phyloP scores from a whole-genome alignment of 2,113 vertebrate genomes.

The Leucopsar rothschildi region DNA sequence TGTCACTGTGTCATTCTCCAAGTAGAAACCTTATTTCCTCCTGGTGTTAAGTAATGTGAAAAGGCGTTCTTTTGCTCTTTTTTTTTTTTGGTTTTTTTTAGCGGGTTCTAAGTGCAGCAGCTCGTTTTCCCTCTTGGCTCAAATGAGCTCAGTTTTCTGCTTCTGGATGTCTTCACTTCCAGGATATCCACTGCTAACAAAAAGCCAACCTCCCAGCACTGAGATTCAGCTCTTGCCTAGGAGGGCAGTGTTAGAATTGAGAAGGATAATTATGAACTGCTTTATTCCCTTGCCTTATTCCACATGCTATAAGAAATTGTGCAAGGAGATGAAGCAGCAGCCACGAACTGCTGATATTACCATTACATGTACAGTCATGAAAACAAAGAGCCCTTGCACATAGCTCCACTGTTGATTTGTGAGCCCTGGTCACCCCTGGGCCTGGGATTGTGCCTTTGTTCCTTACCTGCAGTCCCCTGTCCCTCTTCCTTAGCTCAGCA shows the following conservation, averaged over 20 bases:
- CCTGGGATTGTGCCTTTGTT: not conserved
- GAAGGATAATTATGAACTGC: not conserved
- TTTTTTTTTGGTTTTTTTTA: no score
- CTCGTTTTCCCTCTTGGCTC: not conserved
- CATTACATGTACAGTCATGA: not conserved
- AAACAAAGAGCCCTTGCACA: not conserved
- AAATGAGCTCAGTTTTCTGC: not conserved
- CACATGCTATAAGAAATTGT: not conserved
- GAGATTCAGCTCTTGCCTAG: not conserved
- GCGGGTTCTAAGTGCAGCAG: not conserved
- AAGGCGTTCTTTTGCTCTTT: not conserved
- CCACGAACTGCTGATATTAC: not conserved
- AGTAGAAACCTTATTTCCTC: not conserved
- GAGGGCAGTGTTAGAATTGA: not conserved
- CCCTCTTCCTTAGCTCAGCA: not conserved
- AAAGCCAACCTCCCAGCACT: not conserved
- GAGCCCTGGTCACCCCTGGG: not conserved
- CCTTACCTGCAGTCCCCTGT: not conserved
- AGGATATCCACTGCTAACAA: not conserved
- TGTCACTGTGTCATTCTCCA: accelerated
- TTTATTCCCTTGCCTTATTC: not conserved
- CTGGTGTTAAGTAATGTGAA: not conserved
- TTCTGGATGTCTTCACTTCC: not conserved
- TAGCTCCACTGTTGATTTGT: not conserved
- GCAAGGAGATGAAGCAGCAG: not conserved